A percentile compares a stretch with the other conserved stretches of the same genome.
Evolutionary conservation across 2,888 invertebrate species (phyloP).

Genomic region (Leptinotarsa haldemani): DNA sequence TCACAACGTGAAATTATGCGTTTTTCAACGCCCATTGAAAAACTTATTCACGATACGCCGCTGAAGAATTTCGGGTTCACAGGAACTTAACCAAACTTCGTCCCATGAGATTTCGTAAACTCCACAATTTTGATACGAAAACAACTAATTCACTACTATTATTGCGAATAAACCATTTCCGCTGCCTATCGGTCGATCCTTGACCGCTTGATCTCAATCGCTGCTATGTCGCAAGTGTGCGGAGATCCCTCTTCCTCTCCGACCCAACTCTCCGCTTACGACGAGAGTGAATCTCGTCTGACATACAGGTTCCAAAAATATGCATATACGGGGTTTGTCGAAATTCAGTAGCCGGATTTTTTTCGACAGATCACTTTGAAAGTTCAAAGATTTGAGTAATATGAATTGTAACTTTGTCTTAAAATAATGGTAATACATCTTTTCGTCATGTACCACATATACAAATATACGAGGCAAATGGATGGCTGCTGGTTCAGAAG

Average conservation of each 20-base stretch:
- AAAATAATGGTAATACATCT: too few species aligned
- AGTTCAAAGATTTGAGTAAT: too few species aligned
- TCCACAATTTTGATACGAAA: background rate
- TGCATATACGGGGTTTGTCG: background rate
- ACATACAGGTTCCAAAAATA: background rate
- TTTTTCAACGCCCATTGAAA: background rate
- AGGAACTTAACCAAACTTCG: slow-evolving; percentile 1
- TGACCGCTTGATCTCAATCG: slow-evolving; percentile 62
- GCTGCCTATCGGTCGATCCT: slow-evolving; percentile 49
- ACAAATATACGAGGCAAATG: too few species aligned
- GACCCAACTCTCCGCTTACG: slow-evolving; percentile 10
- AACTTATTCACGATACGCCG: background rate
- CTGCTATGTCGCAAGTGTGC: slow-evolving; percentile 49
- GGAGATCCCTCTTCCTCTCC: slow-evolving; percentile 9
- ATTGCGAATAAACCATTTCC: slow-evolving; percentile 40
- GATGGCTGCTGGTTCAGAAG: too few species aligned
- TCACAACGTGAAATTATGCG: too few species aligned
- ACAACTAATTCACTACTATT: background rate
- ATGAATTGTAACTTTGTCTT: too few species aligned
- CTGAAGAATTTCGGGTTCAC: background rate
- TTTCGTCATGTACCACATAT: too few species aligned
- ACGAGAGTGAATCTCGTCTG: slow-evolving; percentile 38
- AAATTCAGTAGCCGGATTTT: background rate
- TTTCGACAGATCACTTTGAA: too few species aligned
- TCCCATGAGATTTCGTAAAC: background rate